phyloP scores from a whole-genome alignment of 2,797 vertebrate genomes.

The Danio jaintianensis region DNA sequence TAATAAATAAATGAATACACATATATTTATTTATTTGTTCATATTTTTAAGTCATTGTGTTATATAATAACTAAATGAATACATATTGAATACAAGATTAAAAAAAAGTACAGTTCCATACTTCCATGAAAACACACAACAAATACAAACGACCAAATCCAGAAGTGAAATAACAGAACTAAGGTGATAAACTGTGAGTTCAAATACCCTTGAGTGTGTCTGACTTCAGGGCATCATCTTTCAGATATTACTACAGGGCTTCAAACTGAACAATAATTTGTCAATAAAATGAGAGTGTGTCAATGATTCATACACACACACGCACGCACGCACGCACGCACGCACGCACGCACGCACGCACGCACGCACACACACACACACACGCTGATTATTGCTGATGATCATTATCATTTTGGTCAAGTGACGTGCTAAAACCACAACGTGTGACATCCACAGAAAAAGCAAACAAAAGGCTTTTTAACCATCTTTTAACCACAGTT shows the following conservation, averaged over 20 bases:
- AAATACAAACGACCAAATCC: not conserved
- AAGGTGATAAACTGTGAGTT: not conserved
- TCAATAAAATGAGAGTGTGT: not conserved
- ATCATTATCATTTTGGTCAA: not conserved
- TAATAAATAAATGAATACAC: no score
- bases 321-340: no score
- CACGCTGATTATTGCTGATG: not conserved
- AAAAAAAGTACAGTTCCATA: no score
- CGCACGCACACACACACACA: no score
- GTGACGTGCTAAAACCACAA: not conserved
- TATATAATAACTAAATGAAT: no score
- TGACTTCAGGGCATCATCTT: not conserved
- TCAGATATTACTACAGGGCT: slow-evolving; percentile 6
- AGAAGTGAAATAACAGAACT: not conserved
- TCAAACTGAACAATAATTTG: not conserved
- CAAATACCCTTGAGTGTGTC: not conserved
- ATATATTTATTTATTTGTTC: no score
- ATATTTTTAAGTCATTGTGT: no score
- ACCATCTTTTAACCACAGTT: no score
- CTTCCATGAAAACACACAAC: not conserved
- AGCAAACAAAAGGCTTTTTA: not conserved
- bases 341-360: no score
- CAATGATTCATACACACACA: not conserved
- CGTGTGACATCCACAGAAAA: not conserved
- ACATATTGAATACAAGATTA: no score